Evolutionary conservation across 2,888 invertebrate species (phyloP), one percentile per base, ranked within the genome.

Genomic region (Plagiodera versicolora): DNA sequence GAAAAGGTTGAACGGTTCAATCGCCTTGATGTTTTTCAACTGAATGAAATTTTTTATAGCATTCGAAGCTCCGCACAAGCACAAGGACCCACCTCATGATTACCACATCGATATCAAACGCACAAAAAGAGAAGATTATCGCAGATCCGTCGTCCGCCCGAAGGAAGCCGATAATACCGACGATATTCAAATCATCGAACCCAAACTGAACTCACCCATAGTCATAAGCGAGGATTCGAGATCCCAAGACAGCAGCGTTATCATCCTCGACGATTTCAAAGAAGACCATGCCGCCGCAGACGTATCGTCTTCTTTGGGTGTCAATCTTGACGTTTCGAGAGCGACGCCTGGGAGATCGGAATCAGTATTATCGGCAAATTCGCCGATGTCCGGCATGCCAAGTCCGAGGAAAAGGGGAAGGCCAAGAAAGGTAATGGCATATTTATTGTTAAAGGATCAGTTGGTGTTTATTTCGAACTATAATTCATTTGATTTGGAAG

Each of bases 391-490:
- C 5, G 61, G 68, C 18, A 64, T 72, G 1, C 73, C 77, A 20
- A 67, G 74, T 11, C 80, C 80, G 49, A 77, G 80, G 54, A 79
- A 81, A 64, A 78, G 84, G n/a, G 84, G 84, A 2, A 72, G 84
- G 24, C 84, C 84, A 0, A 76, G 82, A 56, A 82, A 83, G 69
- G 70, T 70, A 46, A 55, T 24, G 6, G 6, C 6, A 24, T 24
- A 24, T 24, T 3, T 24, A 24, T n/a, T n/a, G n/a, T n/a, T n/a
- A n/a, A n/a, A n/a, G n/a, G n/a, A n/a, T n/a, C n/a, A n/a, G n/a
- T n/a, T n/a, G n/a, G n/a, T n/a, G n/a, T n/a, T n/a, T n/a, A n/a
- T n/a, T n/a, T n/a, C n/a, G n/a, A n/a, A n/a, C n/a, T n/a, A n/a
- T n/a, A n/a, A n/a, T n/a, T n/a, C n/a, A n/a, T n/a, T n/a, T n/a